Evolutionary conservation across 2,113 vertebrate species (phyloP).

Genomic region (Calypte anna): DNA sequence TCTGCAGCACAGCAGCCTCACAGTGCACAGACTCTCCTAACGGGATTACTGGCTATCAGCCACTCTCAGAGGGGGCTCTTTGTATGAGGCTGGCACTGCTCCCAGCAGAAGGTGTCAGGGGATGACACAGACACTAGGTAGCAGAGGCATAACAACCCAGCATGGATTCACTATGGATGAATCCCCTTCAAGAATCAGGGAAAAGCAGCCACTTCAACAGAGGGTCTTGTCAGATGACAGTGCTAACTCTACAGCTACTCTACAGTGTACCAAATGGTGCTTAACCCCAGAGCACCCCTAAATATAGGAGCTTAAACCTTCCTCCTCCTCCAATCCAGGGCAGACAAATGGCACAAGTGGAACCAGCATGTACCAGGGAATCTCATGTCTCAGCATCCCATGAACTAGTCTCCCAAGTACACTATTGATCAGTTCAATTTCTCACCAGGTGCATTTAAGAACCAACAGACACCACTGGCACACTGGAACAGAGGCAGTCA

Average conservation of each 20-base stretch:
- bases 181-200: accelerated
- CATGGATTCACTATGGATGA: neutral
- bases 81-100: neutral
- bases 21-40: neutral
- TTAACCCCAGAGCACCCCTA: neutral
- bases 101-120: neutral
- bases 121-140: neutral
- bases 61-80: slow-evolving; percentile 6
- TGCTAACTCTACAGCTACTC: neutral
- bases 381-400: neutral
- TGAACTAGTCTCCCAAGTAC: neutral
- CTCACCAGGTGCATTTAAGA: neutral
- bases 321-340: accelerated
- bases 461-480: neutral
- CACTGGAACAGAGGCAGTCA: neutral
- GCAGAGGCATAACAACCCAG: neutral
- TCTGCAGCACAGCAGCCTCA: neutral
- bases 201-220: neutral
- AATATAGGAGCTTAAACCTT: neutral
- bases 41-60: slow-evolving; percentile 36
- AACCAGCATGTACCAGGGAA: neutral
- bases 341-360: neutral
- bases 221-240: neutral
- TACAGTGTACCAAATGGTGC: neutral
- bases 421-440: neutral